Conservation (phyloP, 2,797 vertebrate species). For the Gila robusta region DNA sequence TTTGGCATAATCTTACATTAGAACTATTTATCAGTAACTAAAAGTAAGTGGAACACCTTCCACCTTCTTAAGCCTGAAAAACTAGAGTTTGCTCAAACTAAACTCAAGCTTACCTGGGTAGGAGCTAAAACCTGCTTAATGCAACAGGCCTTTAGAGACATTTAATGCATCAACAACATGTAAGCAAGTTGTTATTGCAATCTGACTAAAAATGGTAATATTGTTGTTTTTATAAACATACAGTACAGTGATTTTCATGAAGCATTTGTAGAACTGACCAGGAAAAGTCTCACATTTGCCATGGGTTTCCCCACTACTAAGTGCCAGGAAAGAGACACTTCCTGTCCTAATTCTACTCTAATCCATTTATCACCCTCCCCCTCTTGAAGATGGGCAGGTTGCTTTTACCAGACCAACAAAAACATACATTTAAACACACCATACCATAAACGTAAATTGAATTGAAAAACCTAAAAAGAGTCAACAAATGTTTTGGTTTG, state of each 20-base stretch:
- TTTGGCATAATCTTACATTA: too few relatives aligned
- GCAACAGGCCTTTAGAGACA: too few relatives aligned
- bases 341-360: slow-evolving; percentile 48
- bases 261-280: neutral
- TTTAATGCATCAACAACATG: neutral
- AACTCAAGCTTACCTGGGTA: slow-evolving; percentile 26
- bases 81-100: neutral
- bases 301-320: slow-evolving; percentile 34
- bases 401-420: neutral
- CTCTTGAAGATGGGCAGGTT: slow-evolving; percentile 24
- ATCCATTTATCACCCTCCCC: slow-evolving; percentile 4
- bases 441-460: neutral
- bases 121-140: neutral
- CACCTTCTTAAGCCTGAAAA: neutral
- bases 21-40: too few relatives aligned
- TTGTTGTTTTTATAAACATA: neutral
- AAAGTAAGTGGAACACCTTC: too few relatives aligned
- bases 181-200: neutral
- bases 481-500: neutral
- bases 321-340: slow-evolving; percentile 45
- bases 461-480: neutral
- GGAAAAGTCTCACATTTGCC: slow-evolving; percentile 10
- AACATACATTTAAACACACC: neutral
- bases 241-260: neutral
- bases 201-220: neutral